Evolutionary conservation across 2,113 vertebrate species (phyloP), one percentile per base, ranked within the genome.

Genomic region (Corvus cornix): DNA sequence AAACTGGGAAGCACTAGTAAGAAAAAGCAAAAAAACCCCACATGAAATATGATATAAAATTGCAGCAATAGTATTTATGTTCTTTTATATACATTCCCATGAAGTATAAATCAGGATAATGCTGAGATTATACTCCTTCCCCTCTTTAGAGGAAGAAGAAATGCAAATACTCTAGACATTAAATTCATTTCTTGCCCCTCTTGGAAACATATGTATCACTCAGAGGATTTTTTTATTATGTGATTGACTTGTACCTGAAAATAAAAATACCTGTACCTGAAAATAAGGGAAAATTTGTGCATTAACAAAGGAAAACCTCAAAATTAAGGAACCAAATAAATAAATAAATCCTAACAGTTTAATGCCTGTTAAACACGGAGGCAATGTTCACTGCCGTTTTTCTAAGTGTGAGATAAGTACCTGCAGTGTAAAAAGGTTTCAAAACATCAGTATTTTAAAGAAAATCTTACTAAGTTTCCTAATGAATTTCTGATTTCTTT

Each of bases 101-200:
- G 87, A 94, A 96, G 74, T 88, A 97, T 97, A 96, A 97, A 98
- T 97, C 95, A 97, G 92, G 44, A 37, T 60, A 97, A 94, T n/a
- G 51, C 74, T 88, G 90, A 92, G 74, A 96, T 97, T 97, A 93
- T 96, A 68, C 33, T 95, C 84, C 46, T 77, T 62, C 39, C 41
- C 53, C 87, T 89, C 82, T 96, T 89, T 94, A 96, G 91, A 70
- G 64, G 62, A 79, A 89, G 69, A 96, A 92, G 89, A 92, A 96
- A 94, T 94, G 94, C 77, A 97, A 96, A 93, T 95, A 88, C 30
- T 89, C 87, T 84, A 85, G 91, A 92, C 33, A 92, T 92, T 97
- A 92, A 95, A 97, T 95, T 97, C 11, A 96, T 95, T 97, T 97
- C 86, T 76, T 26, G 68, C 24, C 31, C 41, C 31, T 75, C 43